phyloP scores from a whole-genome alignment of 2,113 vertebrate species.

The Acanthisitta chloris region DNA sequence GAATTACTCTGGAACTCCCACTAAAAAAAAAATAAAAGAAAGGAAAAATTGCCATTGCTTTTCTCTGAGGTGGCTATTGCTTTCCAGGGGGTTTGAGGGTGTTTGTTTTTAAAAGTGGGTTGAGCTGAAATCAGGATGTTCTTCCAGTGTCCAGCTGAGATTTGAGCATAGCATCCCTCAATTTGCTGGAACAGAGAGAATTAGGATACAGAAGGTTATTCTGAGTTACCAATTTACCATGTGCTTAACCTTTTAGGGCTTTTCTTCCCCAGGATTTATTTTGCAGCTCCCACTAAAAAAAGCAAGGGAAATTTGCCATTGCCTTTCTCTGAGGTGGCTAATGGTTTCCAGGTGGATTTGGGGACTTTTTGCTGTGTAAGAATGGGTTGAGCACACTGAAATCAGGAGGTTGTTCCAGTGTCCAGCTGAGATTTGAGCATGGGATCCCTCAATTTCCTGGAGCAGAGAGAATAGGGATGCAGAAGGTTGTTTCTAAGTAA shows the following conservation, averaged over 20 bases:
- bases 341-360: not conserved
- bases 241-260: too few species aligned
- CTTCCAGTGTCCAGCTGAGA: not conserved
- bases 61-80: not conserved
- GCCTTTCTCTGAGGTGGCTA: not conserved
- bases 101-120: not conserved
- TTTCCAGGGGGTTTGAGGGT: not conserved
- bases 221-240: too few species aligned
- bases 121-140: not conserved
- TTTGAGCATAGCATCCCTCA: not conserved
- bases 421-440: not conserved
- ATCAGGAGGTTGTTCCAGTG: not conserved
- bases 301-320: not conserved
- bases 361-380: not conserved
- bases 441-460: not conserved
- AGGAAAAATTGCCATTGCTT: not conserved
- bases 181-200: not conserved
- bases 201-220: fast-evolving
- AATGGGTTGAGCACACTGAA: not conserved
- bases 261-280: too few species aligned
- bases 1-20: not conserved
- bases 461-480: not conserved
- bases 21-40: not conserved
- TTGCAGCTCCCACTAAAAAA: too few species aligned
- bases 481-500: too few species aligned